Evolutionary conservation across 23 tunicate species (phyloP), one percentile per base, ranked within the genome.

Genomic region (Diplosoma virens): DNA sequence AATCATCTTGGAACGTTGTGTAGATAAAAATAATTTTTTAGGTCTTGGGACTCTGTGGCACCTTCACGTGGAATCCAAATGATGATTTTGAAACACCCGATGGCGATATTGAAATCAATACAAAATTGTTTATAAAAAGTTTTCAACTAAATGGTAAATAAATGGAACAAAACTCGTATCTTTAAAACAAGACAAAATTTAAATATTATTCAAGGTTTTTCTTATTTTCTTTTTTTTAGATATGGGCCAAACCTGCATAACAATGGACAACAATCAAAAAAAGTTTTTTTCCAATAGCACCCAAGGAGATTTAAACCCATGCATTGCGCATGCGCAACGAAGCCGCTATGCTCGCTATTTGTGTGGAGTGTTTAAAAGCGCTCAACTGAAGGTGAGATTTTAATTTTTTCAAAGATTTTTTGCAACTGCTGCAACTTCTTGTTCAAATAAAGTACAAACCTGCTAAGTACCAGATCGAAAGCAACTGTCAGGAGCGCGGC

Each of bases 41-140:
- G 91, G 84, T 85, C 3, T 23, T 71, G 23, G 95, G 95, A 20
- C 17, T 88, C 3, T 88, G 95, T 52, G 95, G 95, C 58, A 88
- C 87, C n/a, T 88, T 27, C 55, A 76, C 32, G 52, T 88, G 95
- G 95, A 88, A 88, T 58, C 16, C 72, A 0, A 64, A 77, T 27
- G 95, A 88, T 61, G 95, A 88, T 28, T 67, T 82, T 36, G 41
- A 46, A 59, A 88, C 95, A 23, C 65, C 37, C 32, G 87, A 81
- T 23, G 95, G 87, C 37, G 87, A 82, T 36, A 59, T 82, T 11
- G 95, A 88, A 64, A 11, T 75, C 22, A 41, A 35, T 18, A 4
- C 74, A 1, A 61, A 75, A 5, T 16, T 30, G n/a, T 88, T 88
- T 79, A 56, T 71, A 1, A 29, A 47, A 45, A 35, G 53, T 25